Conservation (phyloP, 2,888 invertebrate species). For the Syritta pipiens region DNA sequence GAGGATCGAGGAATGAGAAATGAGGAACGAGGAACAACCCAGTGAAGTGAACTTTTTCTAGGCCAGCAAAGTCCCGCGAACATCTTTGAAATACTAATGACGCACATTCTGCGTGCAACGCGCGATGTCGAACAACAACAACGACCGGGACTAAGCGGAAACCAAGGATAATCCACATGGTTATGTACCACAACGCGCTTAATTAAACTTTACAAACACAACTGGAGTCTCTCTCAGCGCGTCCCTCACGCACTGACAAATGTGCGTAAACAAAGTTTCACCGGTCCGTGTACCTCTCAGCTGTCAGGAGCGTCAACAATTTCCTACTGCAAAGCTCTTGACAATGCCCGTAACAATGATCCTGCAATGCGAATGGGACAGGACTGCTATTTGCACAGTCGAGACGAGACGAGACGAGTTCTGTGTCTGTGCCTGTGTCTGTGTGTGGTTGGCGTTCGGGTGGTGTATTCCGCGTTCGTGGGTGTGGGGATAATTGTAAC, state of each 20-base stretch:
- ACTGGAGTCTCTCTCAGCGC: not conserved
- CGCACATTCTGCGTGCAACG: not conserved
- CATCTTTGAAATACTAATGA: conserved; percentile 22
- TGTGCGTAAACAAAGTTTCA: conserved; percentile 49
- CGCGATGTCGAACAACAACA: no score
- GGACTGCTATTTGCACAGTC: conserved; percentile 41
- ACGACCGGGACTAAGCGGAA: not conserved
- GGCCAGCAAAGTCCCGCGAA: conserved; percentile 23
- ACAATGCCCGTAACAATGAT: conserved; percentile 51
- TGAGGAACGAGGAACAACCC: not conserved
- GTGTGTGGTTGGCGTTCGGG: no score
- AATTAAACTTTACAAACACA: conserved; percentile 56
- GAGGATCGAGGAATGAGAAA: no score
- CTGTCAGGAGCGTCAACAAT: conserved; percentile 23
- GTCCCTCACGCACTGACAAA: conserved; percentile 40
- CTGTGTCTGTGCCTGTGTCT: not conserved
- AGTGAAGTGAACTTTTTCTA: conserved; percentile 21
- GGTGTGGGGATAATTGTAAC: conserved; percentile 41
- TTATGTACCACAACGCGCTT: conserved; percentile 54
- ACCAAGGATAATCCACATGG: conserved; percentile 25
- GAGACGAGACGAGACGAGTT: conserved; percentile 2
- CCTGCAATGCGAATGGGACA: conserved; percentile 24
- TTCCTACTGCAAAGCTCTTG: conserved; percentile 39
- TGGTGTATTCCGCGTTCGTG: no score
- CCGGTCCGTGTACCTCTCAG: conserved; percentile 18